These are phyloP conservation scores for Hyposoter dolosus DNA, from an alignment of 2,888 invertebrate genomes.

Conservation along the genomic window DNA sequence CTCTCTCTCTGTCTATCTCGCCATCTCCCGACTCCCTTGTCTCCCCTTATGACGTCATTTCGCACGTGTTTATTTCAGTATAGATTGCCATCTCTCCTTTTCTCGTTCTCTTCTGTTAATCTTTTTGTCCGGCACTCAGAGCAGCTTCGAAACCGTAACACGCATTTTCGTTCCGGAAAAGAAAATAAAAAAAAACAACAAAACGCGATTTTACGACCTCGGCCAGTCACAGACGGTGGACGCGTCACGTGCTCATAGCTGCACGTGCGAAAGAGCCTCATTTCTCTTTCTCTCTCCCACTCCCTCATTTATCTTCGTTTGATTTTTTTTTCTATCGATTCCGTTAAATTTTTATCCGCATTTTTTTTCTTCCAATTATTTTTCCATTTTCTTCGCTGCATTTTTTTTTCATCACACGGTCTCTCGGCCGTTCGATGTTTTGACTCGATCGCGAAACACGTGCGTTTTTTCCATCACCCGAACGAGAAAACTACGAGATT, in stretches of 20 bases:
- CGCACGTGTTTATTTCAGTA: constrained; percentile 81
- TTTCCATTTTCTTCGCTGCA: neutral
- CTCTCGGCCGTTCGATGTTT: neutral
- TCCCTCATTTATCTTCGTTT: neutral
- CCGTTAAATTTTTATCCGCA: neutral
- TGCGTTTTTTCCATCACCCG: constrained; percentile 42
- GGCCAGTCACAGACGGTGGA: constrained; percentile 22
- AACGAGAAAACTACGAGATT: neutral
- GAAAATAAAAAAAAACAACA: constrained; percentile 33
- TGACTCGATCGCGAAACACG: constrained; percentile 49
- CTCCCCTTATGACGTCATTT: constrained; percentile 77
- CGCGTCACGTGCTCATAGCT: constrained; percentile 55
- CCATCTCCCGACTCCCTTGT: constrained; percentile 11
- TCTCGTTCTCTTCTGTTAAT: constrained; percentile 40
- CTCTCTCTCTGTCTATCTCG: constrained; percentile 34
- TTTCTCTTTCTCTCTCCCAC: neutral
- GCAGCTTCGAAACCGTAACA: constrained; percentile 21
- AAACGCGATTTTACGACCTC: constrained; percentile 31
- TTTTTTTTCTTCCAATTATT: neutral
- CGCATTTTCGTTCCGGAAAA: constrained; percentile 50
- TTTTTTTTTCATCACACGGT: neutral
- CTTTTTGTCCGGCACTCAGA: constrained; percentile 18
- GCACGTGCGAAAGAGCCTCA: constrained; percentile 49
- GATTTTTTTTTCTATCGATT: neutral
- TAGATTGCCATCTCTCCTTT: constrained; percentile 52